Evolutionary conservation across 2,888 invertebrate species (phyloP).

Genomic region (Latrodectus hesperus): DNA sequence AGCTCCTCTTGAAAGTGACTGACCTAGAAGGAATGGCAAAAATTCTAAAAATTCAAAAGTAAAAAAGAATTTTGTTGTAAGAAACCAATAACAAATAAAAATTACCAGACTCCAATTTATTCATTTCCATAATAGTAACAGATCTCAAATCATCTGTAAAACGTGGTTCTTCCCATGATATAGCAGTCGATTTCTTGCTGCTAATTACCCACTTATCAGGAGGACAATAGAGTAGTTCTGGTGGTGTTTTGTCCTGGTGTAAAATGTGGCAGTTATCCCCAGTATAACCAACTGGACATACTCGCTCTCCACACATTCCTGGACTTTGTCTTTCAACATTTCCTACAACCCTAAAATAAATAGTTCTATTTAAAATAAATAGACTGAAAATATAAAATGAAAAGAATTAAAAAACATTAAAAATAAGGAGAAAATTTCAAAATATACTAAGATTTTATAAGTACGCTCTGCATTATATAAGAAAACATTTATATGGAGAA

Average conservation of each 20-base stretch:
- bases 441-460: too few species aligned
- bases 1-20: conserved; percentile 71
- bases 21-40: conserved; percentile 42
- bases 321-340: conserved; percentile 95
- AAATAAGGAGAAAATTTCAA: too few species aligned
- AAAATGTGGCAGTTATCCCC: conserved; percentile 90
- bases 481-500: too few species aligned
- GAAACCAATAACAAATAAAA: neutral
- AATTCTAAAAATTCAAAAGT: neutral
- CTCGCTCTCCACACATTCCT: conserved; percentile 91
- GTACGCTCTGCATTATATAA: too few species aligned
- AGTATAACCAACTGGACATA: conserved; percentile 89
- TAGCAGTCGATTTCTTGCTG: conserved; percentile 90
- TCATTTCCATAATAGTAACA: conserved; percentile 68
- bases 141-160: conserved; percentile 84
- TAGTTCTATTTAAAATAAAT: neutral
- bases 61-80: neutral
- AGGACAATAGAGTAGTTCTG: conserved; percentile 91
- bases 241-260: conserved; percentile 88
- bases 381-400: neutral
- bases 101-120: conserved; percentile 69
- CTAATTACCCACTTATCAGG: conserved; percentile 96
- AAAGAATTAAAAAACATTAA: neutral
- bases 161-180: conserved; percentile 92
- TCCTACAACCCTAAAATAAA: conserved; percentile 79